Evolutionary conservation across 2,888 invertebrate genomes (phyloP).

Genomic region (Sylvicola fuscatus): DNA sequence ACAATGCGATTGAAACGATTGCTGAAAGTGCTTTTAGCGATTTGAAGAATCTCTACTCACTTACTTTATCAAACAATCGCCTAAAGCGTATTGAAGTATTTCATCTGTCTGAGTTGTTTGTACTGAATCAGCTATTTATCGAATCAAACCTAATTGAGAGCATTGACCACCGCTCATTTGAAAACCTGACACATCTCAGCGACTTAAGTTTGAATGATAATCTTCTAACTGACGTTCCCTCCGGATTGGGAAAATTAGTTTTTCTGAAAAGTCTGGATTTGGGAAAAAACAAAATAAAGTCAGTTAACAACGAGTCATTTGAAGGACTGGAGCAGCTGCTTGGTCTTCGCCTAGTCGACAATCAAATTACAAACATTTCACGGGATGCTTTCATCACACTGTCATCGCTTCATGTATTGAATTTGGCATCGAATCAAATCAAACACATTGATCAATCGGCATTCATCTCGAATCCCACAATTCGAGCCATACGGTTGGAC

Average conservation of each 20-base stretch:
- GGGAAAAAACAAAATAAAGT: slow-evolving; percentile 59
- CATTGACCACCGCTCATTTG: slow-evolving; percentile 48
- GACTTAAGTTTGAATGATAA: slow-evolving; percentile 60
- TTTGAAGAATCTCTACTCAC: slow-evolving; percentile 53
- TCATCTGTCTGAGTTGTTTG: slow-evolving; percentile 52
- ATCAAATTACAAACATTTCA: slow-evolving; percentile 54
- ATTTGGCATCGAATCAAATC: slow-evolving; percentile 61
- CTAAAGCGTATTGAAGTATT: slow-evolving; percentile 44
- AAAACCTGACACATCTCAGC: slow-evolving; percentile 56
- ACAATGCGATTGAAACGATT: slow-evolving; percentile 46
- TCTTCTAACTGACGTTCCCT: slow-evolving; percentile 44
- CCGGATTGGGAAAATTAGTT: slow-evolving; percentile 44
- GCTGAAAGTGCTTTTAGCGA: slow-evolving; percentile 54
- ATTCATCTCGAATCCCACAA: slow-evolving; percentile 48
- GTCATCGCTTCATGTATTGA: slow-evolving; percentile 53
- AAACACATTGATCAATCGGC: slow-evolving; percentile 57
- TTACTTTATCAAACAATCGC: slow-evolving; percentile 51
- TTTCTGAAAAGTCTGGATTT: slow-evolving; percentile 59
- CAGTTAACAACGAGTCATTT: slow-evolving; percentile 49
- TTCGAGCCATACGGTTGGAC: slow-evolving; percentile 57
- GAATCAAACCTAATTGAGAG: slow-evolving; percentile 51
- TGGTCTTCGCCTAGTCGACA: slow-evolving; percentile 58
- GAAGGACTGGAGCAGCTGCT: slow-evolving; percentile 52
- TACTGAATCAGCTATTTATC: slow-evolving; percentile 48
- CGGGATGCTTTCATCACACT: slow-evolving; percentile 51